These are phyloP conservation scores for Pyrgus malvae DNA, from an alignment of 2,888 invertebrate species.

Conservation along the genomic window DNA sequence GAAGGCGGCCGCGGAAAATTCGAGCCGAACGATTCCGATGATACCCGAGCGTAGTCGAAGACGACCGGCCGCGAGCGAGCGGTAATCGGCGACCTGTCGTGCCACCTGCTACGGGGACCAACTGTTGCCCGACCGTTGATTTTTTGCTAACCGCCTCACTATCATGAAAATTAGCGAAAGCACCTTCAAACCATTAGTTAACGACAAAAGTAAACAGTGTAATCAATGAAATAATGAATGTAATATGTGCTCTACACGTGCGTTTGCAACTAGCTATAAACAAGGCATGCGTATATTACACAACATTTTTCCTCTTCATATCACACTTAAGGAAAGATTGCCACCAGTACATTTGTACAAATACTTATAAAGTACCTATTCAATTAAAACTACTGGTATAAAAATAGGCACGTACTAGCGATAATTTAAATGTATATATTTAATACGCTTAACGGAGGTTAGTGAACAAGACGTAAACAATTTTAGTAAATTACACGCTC, in stretches of 20 bases:
- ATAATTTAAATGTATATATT: too few relatives aligned
- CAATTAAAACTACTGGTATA: constrained; percentile 6
- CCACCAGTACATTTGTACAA: constrained; percentile 5
- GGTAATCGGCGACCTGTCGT: constrained; percentile 63
- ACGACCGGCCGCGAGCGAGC: constrained; percentile 33
- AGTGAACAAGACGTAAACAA: too few relatives aligned
- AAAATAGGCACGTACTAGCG: too few relatives aligned
- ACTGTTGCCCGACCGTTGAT: constrained; percentile 81
- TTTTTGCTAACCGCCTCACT: constrained; percentile 67
- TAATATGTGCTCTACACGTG: constrained; percentile 3
- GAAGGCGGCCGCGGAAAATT: constrained; percentile 74
- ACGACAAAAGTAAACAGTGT: constrained; percentile 18
- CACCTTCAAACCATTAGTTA: constrained; percentile 30
- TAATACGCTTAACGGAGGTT: too few relatives aligned
- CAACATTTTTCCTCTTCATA: constrained; percentile 51
- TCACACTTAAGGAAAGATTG: constrained; percentile 52
- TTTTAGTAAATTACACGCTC: too few relatives aligned
- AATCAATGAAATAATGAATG: not conserved
- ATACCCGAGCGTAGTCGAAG: constrained; percentile 48
- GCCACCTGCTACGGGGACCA: constrained; percentile 75
- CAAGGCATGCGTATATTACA: constrained; percentile 18
- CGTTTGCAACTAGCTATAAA: constrained; percentile 8
- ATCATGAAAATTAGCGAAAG: constrained; percentile 68
- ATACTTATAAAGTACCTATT: not conserved
- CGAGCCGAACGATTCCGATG: constrained; percentile 46